phyloP scores from a whole-genome alignment of 2,113 vertebrate genomes.

The Nycticebus coucang region DNA sequence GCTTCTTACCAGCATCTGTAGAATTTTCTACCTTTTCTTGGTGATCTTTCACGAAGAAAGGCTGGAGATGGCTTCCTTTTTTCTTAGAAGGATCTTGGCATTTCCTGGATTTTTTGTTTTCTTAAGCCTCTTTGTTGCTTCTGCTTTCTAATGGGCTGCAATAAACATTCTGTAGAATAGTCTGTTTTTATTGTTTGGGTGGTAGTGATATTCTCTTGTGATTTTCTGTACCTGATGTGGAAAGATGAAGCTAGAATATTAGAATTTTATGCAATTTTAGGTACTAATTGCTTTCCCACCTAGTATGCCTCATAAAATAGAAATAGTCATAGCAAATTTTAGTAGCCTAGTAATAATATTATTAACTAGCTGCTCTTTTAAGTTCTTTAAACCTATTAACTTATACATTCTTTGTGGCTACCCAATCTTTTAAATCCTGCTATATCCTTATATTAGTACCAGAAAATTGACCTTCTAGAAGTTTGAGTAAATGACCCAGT shows the following conservation, averaged over 20 bases:
- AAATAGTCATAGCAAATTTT: conserved; percentile 24
- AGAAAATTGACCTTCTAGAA: conserved; percentile 3
- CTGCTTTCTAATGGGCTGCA: background rate
- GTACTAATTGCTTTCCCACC: background rate
- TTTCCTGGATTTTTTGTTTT: background rate
- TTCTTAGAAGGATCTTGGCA: background rate
- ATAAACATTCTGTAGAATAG: background rate
- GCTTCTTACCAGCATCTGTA: background rate
- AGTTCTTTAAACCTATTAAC: background rate
- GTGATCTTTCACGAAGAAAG: background rate
- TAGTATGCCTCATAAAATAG: background rate
- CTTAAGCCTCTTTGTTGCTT: background rate
- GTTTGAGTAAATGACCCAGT: background rate
- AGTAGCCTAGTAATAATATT: background rate
- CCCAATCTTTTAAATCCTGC: background rate
- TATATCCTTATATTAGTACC: background rate
- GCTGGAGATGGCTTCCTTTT: background rate
- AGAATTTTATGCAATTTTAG: background rate
- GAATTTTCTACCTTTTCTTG: background rate
- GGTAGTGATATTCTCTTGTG: background rate
- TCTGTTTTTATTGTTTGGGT: background rate
- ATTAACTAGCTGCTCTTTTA: background rate
- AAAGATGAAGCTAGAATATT: background rate
- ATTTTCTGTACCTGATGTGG: background rate
- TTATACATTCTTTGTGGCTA: background rate